These are phyloP conservation scores for Leucophora obtusa DNA, from an alignment of 2,888 invertebrate genomes.

Conservation along the genomic window DNA sequence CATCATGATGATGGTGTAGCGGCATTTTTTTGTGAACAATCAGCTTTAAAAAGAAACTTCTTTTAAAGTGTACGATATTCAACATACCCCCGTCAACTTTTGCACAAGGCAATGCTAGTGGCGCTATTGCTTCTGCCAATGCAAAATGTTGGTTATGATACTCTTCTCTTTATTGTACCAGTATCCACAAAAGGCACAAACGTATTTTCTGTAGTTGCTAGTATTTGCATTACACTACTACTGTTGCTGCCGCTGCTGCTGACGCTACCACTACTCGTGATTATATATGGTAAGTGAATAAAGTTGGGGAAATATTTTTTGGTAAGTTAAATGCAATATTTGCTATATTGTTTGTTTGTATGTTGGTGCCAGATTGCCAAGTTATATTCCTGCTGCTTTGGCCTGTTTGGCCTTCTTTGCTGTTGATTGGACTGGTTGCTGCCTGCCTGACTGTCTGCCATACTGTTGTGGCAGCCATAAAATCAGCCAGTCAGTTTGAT, in stretches of 20 bases:
- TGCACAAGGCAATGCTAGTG: not conserved
- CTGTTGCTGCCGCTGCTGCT: not conserved
- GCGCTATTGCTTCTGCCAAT: constrained; percentile 4
- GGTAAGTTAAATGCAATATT: constrained; percentile 16
- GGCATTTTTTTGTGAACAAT: constrained; percentile 21
- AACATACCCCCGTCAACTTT: not conserved
- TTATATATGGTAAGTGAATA: constrained; percentile 12
- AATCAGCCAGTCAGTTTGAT: constrained; percentile 40
- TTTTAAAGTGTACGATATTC: not conserved
- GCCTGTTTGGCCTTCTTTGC: constrained; percentile 36
- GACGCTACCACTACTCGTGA: constrained; percentile 23
- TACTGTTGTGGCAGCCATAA: constrained; percentile 45
- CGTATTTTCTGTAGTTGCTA: not conserved
- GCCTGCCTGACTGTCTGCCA: constrained; percentile 61
- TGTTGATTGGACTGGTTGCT: constrained; percentile 32
- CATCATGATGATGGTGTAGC: constrained; percentile 2
- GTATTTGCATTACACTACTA: not conserved
- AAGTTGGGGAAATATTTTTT: constrained; percentile 15
- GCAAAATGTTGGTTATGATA: not conserved
- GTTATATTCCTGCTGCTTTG: constrained; percentile 25
- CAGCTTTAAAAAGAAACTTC: no score
- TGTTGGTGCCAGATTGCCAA: constrained; percentile 19
- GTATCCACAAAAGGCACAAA: no score
- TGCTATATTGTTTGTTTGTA: constrained; percentile 7
- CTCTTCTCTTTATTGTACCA: not conserved